Conservation (phyloP, 2,888 invertebrate genomes). For the Trachelus tabidus region DNA sequence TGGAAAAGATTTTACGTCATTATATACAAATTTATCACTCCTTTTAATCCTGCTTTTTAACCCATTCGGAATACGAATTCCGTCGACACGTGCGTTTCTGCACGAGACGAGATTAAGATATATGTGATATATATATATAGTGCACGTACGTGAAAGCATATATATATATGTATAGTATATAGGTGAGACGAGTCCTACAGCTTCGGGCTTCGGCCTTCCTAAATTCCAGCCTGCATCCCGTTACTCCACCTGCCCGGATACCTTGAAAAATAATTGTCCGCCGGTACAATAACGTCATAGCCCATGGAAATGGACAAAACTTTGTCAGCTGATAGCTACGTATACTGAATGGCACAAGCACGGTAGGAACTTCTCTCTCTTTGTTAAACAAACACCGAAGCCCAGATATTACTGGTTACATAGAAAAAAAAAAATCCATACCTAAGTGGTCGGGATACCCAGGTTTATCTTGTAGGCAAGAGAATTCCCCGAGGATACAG, state of each 20-base stretch:
- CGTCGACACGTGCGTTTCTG: neutral
- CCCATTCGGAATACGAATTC: neutral
- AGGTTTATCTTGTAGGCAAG: neutral
- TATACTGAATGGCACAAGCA: neutral
- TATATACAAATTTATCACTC: neutral
- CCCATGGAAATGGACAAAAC: neutral
- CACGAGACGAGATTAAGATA: neutral
- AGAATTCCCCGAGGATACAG: neutral
- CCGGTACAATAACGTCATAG: neutral
- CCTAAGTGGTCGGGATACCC: neutral
- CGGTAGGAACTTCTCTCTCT: neutral
- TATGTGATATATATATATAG: neutral
- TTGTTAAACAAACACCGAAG: neutral
- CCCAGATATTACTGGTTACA: neutral
- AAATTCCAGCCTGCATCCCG: constrained; percentile 41
- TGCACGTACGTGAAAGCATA: neutral
- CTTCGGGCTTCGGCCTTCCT: constrained; percentile 32
- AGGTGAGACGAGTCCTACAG: constrained; percentile 4
- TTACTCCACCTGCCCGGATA: constrained; percentile 34
- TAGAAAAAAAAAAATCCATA: neutral
- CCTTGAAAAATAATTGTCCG: neutral
- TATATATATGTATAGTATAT: neutral
- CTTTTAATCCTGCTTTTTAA: neutral
- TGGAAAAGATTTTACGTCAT: neutral
- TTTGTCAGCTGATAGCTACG: neutral